These are phyloP conservation scores for Plebejus melissa DNA, from an alignment of 2,888 invertebrate genomes.

Conservation along the genomic window DNA sequence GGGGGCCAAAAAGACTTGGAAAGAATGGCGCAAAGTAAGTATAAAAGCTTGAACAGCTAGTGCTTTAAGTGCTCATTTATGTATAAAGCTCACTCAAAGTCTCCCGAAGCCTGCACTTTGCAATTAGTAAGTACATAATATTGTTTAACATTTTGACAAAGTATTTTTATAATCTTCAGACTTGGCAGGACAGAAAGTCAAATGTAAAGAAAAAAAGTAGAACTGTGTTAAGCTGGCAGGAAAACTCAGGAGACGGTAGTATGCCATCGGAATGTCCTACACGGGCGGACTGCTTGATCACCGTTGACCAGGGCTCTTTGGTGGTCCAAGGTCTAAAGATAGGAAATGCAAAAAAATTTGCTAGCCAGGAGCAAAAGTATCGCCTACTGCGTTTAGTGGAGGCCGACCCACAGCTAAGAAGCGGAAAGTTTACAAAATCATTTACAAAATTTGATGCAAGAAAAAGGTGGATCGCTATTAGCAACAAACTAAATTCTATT, in stretches of 20 bases:
- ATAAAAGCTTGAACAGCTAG: not conserved
- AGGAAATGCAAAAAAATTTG: not conserved
- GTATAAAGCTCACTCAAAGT: not conserved
- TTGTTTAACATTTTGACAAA: not conserved
- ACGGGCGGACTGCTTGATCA: not conserved
- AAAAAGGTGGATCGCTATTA: not conserved
- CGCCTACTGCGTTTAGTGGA: not conserved
- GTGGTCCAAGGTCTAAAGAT: not conserved
- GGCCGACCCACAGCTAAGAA: not conserved
- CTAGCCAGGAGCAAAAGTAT: not conserved
- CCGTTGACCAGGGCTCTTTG: not conserved
- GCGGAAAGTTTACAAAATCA: not conserved
- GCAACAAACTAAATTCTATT: not conserved
- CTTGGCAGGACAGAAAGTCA: conserved; percentile 11
- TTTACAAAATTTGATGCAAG: not conserved
- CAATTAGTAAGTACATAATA: no score
- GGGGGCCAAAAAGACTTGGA: conserved; percentile 2
- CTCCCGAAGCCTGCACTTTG: no score
- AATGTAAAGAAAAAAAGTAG: not conserved
- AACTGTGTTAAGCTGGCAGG: not conserved
- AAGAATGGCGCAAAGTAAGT: conserved; percentile 8
- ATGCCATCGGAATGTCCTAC: not conserved
- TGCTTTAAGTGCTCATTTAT: not conserved
- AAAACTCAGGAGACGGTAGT: not conserved
- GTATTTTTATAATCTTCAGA: not conserved